Conservation (phyloP, 2,888 invertebrate species). For the Cacoxenus indagator region DNA sequence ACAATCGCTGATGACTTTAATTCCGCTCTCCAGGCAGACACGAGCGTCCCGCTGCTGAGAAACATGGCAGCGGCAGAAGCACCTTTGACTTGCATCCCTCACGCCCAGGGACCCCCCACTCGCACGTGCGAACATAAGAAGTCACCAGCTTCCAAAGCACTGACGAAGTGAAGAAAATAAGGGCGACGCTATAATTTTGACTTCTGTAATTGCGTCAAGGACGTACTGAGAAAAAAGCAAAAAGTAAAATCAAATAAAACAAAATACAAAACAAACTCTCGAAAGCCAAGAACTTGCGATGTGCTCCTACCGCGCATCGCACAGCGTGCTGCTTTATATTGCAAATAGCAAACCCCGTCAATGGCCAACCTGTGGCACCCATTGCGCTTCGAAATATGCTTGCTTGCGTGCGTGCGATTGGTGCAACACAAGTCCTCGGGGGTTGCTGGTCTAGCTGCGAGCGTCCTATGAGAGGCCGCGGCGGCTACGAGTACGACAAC, state of each 20-base stretch:
- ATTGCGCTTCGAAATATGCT: no score
- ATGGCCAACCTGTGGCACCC: constrained; percentile 50
- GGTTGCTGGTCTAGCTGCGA: constrained; percentile 41
- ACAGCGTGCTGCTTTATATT: constrained; percentile 40
- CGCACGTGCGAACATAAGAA: constrained; percentile 55
- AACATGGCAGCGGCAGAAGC: constrained; percentile 25
- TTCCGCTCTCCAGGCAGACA: background rate
- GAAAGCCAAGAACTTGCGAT: background rate
- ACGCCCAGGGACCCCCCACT: constrained; percentile 56
- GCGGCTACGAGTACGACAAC: constrained; percentile 6
- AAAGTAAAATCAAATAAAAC: background rate
- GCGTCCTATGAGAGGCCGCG: constrained; percentile 30
- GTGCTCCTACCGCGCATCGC: constrained; percentile 46
- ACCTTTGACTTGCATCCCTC: constrained; percentile 20
- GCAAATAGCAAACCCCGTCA: background rate
- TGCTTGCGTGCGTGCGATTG: constrained; percentile 52
- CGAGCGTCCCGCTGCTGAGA: constrained; percentile 61
- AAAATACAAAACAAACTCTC: background rate
- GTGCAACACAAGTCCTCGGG: constrained; percentile 52
- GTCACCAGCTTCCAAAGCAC: constrained; percentile 42
- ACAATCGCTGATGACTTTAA: background rate
- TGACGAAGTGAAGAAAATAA: constrained; percentile 39
- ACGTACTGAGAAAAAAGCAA: constrained; percentile 25
- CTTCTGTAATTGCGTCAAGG: constrained; percentile 54
- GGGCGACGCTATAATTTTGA: constrained; percentile 39